phyloP scores from a whole-genome alignment of 2,797 vertebrate species.

The Scomberomorus guttatus region DNA sequence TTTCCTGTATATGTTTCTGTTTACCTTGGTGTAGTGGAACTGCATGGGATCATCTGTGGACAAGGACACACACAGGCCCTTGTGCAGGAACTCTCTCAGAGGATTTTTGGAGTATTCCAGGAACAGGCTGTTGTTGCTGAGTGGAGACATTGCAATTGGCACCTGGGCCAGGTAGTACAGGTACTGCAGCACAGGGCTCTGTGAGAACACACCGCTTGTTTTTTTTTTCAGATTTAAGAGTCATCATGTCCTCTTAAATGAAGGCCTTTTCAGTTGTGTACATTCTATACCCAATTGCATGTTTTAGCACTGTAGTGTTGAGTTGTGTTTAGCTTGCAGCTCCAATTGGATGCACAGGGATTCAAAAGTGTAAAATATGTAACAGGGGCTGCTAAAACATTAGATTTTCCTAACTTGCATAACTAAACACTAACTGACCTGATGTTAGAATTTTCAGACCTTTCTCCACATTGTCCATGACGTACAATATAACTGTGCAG shows the following conservation, averaged over 20 bases:
- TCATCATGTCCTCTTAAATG: neutral
- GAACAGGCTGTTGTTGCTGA: slow-evolving; percentile 98
- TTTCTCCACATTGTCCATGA: neutral
- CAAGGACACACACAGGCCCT: slow-evolving; percentile 94
- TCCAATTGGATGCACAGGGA: neutral
- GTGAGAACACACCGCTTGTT: slow-evolving; percentile 71
- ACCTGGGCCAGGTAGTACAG: slow-evolving; percentile 97
- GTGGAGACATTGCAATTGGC: slow-evolving; percentile 98
- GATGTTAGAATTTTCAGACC: too few species aligned
- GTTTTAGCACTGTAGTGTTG: neutral
- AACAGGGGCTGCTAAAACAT: neutral
- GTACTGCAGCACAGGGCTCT: slow-evolving; percentile 98
- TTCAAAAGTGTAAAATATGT: neutral
- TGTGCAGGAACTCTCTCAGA: slow-evolving; percentile 94
- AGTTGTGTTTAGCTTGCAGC: neutral
- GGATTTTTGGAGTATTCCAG: slow-evolving; percentile 98
- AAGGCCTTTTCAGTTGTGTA: neutral
- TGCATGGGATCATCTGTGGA: slow-evolving; percentile 98
- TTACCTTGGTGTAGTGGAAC: slow-evolving; percentile 99
- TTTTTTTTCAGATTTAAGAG: too few species aligned
- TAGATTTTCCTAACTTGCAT: neutral
- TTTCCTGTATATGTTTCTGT: slow-evolving; percentile 20
- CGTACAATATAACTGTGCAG: neutral
- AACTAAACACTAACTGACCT: neutral
- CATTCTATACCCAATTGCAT: neutral